These are phyloP conservation scores for Clinocottus analis DNA, from an alignment of 2,113 vertebrate genomes.

Conservation along the genomic window DNA sequence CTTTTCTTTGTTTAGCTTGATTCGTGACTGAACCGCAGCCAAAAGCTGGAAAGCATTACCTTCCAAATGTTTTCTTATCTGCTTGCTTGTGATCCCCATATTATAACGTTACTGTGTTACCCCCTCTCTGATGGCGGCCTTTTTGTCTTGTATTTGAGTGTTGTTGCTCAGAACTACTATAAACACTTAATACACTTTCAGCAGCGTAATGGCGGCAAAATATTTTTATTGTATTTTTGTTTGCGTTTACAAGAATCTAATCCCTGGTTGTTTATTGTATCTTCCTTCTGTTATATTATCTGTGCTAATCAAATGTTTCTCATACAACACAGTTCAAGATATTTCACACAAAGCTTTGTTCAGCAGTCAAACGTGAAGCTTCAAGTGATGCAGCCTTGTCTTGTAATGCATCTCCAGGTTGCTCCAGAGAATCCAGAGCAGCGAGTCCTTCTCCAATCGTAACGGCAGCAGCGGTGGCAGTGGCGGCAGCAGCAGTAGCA, in stretches of 20 bases:
- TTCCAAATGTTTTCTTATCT: neutral
- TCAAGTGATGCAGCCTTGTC: neutral
- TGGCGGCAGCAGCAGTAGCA: slow-evolving; percentile 45
- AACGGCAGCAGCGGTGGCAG: slow-evolving; percentile 76
- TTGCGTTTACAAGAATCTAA: neutral
- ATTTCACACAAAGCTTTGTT: neutral
- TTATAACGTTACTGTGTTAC: no score
- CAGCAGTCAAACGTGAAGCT: no score
- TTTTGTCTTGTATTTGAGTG: no score
- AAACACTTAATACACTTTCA: no score
- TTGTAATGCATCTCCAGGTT: slow-evolving; percentile 70
- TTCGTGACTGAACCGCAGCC: neutral
- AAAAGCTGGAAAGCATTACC: neutral
- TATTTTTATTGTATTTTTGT: no score
- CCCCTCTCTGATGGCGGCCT: no score
- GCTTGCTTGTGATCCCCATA: neutral
- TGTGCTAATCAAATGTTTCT: no score
- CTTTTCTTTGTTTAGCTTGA: neutral
- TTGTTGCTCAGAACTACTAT: no score
- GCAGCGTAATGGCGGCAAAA: no score
- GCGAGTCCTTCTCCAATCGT: slow-evolving; percentile 90
- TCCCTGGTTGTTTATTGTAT: neutral
- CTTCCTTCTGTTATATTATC: neutral
- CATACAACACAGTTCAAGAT: no score
- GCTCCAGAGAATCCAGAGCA: slow-evolving; percentile 96